Evolutionary conservation across 1,140 invertebrate species (phyloP), one percentile per base, ranked within the genome.

Genomic region (Drosophila funebris): DNA sequence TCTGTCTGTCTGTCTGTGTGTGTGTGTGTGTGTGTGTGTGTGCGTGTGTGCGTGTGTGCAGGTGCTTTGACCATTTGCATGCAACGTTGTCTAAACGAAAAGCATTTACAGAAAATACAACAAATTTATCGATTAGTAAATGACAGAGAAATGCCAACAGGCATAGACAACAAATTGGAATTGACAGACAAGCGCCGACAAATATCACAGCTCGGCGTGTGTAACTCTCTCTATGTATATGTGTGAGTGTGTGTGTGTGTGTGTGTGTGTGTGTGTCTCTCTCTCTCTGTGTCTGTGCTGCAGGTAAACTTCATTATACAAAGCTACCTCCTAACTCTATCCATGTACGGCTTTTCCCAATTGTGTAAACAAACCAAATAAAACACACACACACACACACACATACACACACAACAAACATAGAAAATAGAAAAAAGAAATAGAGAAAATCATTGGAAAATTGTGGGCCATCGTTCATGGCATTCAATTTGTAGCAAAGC

Each of bases 171-270:
- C 78, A 81, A 84, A 81, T 81, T 87, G 74, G 74, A 87, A 82
- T 72, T 81, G 82, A 84, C 82, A 74, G 82, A 84, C 81, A 85
- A 84, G 60, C 81, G 81, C 64, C 81, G 64, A 85, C 77, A 77
- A 85, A 74, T 83, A 85, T 85, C 76, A 80, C 48, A 80, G 41
- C 75, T 74, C 14, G 37, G 0, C 13, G 14, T 29, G 22, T 36
- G 16, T 16, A 27, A 31, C 16, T 54, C 11, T 8, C 3, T 52
- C 14, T 36, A 3, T 66, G n/a, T 41, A 14, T 58, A 9, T 46
- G 33, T 52, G 13, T 50, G 44, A 13, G 16, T 36, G 39, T 36
- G 37, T 56, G 14, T 39, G 29, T 56, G 39, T 63, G 11, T 29
- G 18, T 50, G 61, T 64, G 8, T 14, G 54, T n/a, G 0, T 11